Evolutionary conservation across 2,113 vertebrate genomes (phyloP).

Genomic region (Amphiprion ocellaris): DNA sequence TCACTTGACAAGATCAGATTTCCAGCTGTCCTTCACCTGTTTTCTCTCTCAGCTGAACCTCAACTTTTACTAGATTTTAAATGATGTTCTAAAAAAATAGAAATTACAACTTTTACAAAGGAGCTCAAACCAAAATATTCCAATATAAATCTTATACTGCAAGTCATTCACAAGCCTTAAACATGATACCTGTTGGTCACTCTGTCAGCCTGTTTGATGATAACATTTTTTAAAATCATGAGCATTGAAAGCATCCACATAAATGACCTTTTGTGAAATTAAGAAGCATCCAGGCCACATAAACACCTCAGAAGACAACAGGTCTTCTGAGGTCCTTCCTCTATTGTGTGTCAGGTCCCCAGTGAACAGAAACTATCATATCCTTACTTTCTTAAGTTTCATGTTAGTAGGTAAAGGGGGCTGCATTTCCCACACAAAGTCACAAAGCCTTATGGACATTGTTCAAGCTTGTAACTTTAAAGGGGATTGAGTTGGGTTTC

Average conservation of each 20-base stretch:
- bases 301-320: constrained; percentile 38
- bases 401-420: constrained; percentile 36
- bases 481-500: constrained; percentile 75
- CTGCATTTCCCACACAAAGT: constrained; percentile 40
- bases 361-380: constrained; percentile 44
- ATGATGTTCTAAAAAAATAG: background rate
- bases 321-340: constrained; percentile 5
- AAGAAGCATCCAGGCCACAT: constrained; percentile 26
- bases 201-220: background rate
- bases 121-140: background rate
- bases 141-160: background rate
- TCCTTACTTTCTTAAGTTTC: constrained; percentile 74
- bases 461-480: constrained; percentile 68
- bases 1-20: constrained; percentile 73
- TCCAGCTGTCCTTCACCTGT: constrained; percentile 30
- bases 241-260: background rate
- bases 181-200: background rate
- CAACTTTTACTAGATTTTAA: background rate
- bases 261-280: constrained; percentile 15
- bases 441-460: constrained; percentile 68
- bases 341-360: constrained; percentile 37
- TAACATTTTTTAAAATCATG: background rate
- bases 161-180: background rate
- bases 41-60: background rate
- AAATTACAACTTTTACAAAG: background rate